Evolutionary conservation across 2,888 invertebrate species (phyloP).

Genomic region (Drosophila nr. perissopoda): DNA sequence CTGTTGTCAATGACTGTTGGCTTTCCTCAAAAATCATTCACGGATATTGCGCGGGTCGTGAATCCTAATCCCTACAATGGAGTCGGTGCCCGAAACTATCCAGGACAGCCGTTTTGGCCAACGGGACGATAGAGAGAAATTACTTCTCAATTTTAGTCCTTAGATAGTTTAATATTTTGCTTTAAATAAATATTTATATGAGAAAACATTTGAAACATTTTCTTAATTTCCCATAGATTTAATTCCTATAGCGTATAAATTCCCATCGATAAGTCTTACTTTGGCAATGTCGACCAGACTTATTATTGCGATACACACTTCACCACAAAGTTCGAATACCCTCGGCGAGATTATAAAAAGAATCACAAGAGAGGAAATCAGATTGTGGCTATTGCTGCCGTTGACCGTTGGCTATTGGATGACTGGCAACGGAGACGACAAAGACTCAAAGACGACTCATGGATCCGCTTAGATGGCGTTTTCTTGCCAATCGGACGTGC

Average conservation of each 20-base stretch:
- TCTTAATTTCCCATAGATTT: neutral
- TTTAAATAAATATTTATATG: neutral
- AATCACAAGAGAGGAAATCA: constrained; percentile 9
- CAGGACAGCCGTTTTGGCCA: constrained; percentile 19
- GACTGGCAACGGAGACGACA: constrained; percentile 1
- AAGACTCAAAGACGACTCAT: constrained; percentile 23
- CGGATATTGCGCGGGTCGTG: constrained; percentile 9
- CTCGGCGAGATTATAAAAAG: neutral
- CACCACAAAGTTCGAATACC: neutral
- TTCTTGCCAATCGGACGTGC: constrained; percentile 59
- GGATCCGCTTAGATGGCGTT: constrained; percentile 44
- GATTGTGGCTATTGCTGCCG: constrained; percentile 33
- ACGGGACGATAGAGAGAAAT: neutral
- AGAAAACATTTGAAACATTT: neutral
- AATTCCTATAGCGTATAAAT: neutral
- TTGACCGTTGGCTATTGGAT: constrained; percentile 23
- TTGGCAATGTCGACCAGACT: neutral
- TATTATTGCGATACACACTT: neutral
- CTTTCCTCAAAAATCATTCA: constrained; percentile 5
- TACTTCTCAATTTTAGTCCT: neutral
- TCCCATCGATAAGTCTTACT: neutral
- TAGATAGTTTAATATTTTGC: neutral
- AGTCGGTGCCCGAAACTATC: constrained; percentile 1
- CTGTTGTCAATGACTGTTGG: constrained; percentile 1
- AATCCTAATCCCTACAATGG: constrained; percentile 16